Evolutionary conservation across 2,797 vertebrate species (phyloP).

Genomic region (Bradypodion pumilum): DNA sequence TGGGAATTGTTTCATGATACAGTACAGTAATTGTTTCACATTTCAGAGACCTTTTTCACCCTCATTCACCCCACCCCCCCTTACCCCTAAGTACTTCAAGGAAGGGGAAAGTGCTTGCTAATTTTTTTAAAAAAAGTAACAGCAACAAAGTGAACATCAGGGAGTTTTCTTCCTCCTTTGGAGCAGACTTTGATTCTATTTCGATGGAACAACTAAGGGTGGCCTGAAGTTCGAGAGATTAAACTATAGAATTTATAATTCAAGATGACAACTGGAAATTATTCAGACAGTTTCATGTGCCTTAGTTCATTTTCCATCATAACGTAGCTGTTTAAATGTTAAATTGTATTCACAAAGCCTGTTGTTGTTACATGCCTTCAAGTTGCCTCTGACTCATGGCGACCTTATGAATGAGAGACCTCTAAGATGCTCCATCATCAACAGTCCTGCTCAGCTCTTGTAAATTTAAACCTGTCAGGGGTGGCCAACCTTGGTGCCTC

Average conservation of each 20-base stretch:
- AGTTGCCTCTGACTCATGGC: no score
- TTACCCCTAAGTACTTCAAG: neutral
- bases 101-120: neutral
- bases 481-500: no score
- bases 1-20: neutral
- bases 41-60: neutral
- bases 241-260: slow-evolving; percentile 54
- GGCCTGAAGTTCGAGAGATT: slow-evolving; percentile 32
- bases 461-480: no score
- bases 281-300: slow-evolving; percentile 38
- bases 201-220: slow-evolving; percentile 16
- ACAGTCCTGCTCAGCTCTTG: no score
- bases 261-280: slow-evolving; percentile 44
- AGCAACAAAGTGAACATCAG: neutral
- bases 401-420: no score
- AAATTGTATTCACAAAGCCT: slow-evolving; percentile 4
- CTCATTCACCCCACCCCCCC: neutral
- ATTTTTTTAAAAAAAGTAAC: neutral
- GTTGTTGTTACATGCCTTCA: no score
- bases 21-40: neutral
- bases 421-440: no score
- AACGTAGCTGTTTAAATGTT: neutral
- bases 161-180: neutral
- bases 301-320: slow-evolving; percentile 16
- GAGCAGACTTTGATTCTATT: neutral